Base-by-base conservation (phyloP, 1,140 invertebrate genomes). In the Subanguina moxae region DNA sequence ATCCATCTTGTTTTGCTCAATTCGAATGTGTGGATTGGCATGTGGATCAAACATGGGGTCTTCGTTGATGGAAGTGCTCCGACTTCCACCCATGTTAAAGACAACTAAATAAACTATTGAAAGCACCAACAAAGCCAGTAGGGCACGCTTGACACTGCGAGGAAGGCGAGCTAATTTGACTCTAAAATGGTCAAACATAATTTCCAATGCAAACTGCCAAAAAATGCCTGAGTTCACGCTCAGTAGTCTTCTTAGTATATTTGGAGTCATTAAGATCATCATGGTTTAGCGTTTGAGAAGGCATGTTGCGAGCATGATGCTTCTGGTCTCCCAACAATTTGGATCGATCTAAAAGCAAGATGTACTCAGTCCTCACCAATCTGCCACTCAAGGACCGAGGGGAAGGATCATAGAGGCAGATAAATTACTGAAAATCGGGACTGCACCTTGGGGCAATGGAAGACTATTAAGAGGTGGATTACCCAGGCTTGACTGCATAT, bases 21-120 rank as follows among this genome's bases (percentile, higher is more conserved):
- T 70, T 43, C 75, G 70, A 67, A 80, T 82, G 58, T 80, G 80
- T 15, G 78, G 78, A 68, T 80, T 80, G 46, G 80, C 76, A 57
- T 77, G 77, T n/a, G 78, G 78, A 68, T 80, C 78, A 43, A 82
- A 81, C 56, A 57, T 63, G 11, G 56, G 23, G n/a, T 71, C 67
- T 9, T 62, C 58, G 17, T 25, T 52, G 3, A 21, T 52, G 3
- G n/a, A 52, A 52, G n/a, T 7, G 23, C 48, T 52, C 15, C 48
- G n/a, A 21, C 23, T 52, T 17, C 64, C n/a, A 62, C 65, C 68
- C n/a, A 27, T 19, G 13, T 28, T 43, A 21, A 32, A 57, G 46
- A 75, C 45, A 32, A 79, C 15, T 30, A 72, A 28, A n/a, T 73
- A 62, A 1, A 76, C 25, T 15, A 77, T 59, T 58, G 59, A 57